Base-by-base conservation (phyloP, 2,797 vertebrate species). In the Catostomus latipinnis region DNA sequence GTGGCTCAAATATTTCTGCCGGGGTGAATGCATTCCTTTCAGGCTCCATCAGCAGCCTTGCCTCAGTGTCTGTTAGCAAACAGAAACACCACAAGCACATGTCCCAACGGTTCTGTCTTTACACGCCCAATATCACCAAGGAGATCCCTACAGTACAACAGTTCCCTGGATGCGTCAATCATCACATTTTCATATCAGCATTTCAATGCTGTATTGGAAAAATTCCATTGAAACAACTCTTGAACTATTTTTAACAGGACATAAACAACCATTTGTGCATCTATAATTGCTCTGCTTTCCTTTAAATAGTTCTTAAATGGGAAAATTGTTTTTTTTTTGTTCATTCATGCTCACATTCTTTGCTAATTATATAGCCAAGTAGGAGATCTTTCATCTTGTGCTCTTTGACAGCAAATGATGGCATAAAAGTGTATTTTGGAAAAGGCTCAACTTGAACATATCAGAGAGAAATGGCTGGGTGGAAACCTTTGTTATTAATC, bases 381-480 rank as follows among this genome's bases (percentile, higher is more conserved):
- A 80, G 85, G 87, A 80, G 54, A 89, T 82, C 71, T 71, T 78
- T 87, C 89, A 76, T 86, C 79, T 66, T 86, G 88, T 82, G 82
- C 65, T 50, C 54, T 81, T 88, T 81, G 70, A 84, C 34, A 13
- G 88, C 34, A 87, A 88, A 86, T 82, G 81, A 87, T 85, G 84
- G 87, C 81, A 87, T 90, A 87, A 92, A 88, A 78, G 88, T 91
- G 90, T 90, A 84, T 86, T 90, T 94, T 92, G 92, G 91, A 93
- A 88, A 87, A 45, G 66, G 63, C 82, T 91, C 91, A 91, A 87
- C 58, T 68, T 80, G 3, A 34, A 34, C 34, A 85, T 61, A 83
- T 87, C 83, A 71, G 78, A 86, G 87, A 83, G 83, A 88, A 92
- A 82, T 82, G 84, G 85, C 83, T 78, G 80, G 85, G 87, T 89